Evolutionary conservation across 1,140 invertebrate species (phyloP).

Genomic region (Drosophila elegans): DNA sequence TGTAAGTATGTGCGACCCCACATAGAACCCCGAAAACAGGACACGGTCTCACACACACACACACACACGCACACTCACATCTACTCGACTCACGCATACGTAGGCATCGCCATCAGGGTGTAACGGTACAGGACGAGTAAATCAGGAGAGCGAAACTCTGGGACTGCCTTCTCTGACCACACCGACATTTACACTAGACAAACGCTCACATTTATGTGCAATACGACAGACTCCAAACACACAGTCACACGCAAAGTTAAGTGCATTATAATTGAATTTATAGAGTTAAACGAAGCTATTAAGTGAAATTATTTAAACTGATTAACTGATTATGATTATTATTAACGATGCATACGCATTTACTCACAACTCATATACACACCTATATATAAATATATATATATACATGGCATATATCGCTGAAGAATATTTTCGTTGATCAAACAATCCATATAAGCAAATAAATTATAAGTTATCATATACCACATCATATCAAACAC

Average conservation of each 20-base stretch:
- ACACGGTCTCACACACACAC: conserved; percentile 20
- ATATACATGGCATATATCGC: conserved; percentile 61
- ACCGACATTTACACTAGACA: conserved; percentile 11
- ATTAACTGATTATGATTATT: conserved; percentile 72
- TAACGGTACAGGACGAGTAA: conserved; percentile 27
- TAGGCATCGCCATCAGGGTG: conserved; percentile 26
- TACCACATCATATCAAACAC: conserved; percentile 44
- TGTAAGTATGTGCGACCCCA: conserved; percentile 43
- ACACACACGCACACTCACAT: conserved; percentile 18
- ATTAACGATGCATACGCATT: conserved; percentile 72
- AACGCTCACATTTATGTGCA: conserved; percentile 31
- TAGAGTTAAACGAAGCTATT: conserved; percentile 77
- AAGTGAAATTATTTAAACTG: conserved; percentile 73
- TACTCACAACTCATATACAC: conserved; percentile 74
- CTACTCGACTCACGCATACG: conserved; percentile 23
- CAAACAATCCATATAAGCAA: conserved; percentile 48
- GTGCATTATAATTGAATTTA: conserved; percentile 84
- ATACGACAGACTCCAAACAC: conserved; percentile 30
- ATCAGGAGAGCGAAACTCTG: background rate
- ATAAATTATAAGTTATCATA: conserved; percentile 48
- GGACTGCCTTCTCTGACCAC: conserved; percentile 11
- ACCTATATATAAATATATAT: conserved; percentile 53
- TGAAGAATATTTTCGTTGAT: conserved; percentile 55
- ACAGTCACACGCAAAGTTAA: conserved; percentile 70
- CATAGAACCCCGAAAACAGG: conserved; percentile 18